Conservation (phyloP, 2,888 invertebrate genomes). For the Drosophila neonasuta region DNA sequence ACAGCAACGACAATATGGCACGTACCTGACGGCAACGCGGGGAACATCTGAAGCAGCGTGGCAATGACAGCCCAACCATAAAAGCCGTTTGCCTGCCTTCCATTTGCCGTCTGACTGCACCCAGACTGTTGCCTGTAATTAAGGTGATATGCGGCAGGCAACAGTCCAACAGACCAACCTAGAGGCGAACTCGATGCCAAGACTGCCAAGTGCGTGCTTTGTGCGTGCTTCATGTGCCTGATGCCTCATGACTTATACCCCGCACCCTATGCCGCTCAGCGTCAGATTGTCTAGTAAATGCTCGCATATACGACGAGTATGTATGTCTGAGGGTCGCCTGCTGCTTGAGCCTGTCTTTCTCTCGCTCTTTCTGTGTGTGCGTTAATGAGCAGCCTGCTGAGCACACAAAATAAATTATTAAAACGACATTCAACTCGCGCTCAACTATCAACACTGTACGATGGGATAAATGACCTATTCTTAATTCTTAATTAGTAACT, state of each 20-base stretch:
- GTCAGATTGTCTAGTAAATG: constrained; percentile 38
- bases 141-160: constrained; percentile 77
- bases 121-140: constrained; percentile 79
- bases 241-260: constrained; percentile 12
- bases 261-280: background rate
- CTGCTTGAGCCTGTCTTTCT: constrained; percentile 3
- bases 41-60: constrained; percentile 28
- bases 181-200: constrained; percentile 21
- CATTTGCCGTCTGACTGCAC: constrained; percentile 73
- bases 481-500: background rate
- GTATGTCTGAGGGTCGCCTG: constrained; percentile 7
- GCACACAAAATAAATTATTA: constrained; percentile 73
- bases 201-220: constrained; percentile 63
- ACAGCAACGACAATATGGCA: constrained; percentile 71
- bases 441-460: constrained; percentile 42
- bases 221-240: constrained; percentile 40
- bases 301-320: constrained; percentile 20
- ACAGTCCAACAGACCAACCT: constrained; percentile 5
- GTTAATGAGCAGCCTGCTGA: constrained; percentile 74
- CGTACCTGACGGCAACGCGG: constrained; percentile 22
- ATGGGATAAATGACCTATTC: background rate
- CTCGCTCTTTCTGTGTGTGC: constrained; percentile 32
- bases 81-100: constrained; percentile 75
- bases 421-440: constrained; percentile 58
- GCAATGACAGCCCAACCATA: constrained; percentile 64